Evolutionary conservation across 1,140 invertebrate genomes (phyloP), one percentile per base, ranked within the genome.

Genomic region (Batillaria attramentaria): DNA sequence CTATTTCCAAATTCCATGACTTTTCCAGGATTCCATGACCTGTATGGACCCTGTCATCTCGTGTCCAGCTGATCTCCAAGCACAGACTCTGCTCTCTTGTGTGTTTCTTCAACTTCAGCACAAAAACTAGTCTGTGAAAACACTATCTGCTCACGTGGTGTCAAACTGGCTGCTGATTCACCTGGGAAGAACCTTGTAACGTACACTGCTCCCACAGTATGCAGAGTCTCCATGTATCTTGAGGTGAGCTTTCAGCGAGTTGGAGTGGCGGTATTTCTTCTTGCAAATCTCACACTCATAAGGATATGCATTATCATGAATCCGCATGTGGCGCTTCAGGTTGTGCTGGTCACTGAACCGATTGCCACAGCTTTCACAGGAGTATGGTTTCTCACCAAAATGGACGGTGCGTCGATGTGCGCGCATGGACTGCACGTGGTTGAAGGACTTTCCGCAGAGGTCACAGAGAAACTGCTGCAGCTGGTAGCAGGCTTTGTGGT

Each of bases 231-330:
- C 79, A 54, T 86, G 84, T 68, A 66, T 83, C 41, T 74, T 81
- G 41, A 84, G 54, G 43, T 87, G 86, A 24, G 77, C 80, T 72
- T 87, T 87, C 31, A 86, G 72, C 18, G 86, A 85, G 68, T 87
- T 87, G 18, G 86, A 87, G 78, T 87, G 86, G 20, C 86, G 74
- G 78, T 83, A 87, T 37, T 79, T 46, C 72, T 86, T 82, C 16
- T 72, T 73, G 72, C 86, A 87, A 20, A 81, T 70, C 3, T 77
- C 65, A 57, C 86, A 87, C 18, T 79, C 37, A 69, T 84, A 87
- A 0, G 86, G 86, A 54, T 79, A 87, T 18, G 62, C 65, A 74
- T 87, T 87, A 42, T 87, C 85, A 35, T 87, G 86, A 68, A 87
- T 87, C 10, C 79, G 80, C 78, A 81, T 79, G 65, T 87, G 86